Conservation (phyloP, 2,888 invertebrate genomes). For the Dasypogon diadema region DNA sequence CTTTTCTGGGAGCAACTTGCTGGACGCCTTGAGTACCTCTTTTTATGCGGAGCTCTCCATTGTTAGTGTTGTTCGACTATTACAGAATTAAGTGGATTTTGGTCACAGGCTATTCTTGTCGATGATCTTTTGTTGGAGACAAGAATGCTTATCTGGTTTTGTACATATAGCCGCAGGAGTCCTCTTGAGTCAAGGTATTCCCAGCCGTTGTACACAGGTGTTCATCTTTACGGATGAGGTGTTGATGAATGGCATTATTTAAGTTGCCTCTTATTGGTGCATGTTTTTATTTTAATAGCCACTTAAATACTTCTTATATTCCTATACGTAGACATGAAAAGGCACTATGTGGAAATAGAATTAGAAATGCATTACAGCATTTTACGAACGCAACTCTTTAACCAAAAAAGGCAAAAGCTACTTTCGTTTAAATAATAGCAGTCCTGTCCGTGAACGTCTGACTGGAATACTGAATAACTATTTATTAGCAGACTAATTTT, state of each 20-base stretch:
- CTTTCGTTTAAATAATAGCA: too few species aligned
- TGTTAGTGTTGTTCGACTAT: conserved; percentile 25
- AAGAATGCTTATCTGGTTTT: neutral
- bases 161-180: neutral
- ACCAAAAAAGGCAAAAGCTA: too few species aligned
- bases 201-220: conserved; percentile 6
- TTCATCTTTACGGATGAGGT: neutral
- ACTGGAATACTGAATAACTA: too few species aligned
- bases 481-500: too few species aligned
- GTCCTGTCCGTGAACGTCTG: too few species aligned
- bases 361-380: too few species aligned
- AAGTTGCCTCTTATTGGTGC: too few species aligned
- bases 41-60: conserved; percentile 12
- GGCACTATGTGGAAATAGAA: too few species aligned
- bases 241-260: neutral
- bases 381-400: too few species aligned
- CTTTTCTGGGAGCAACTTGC: conserved; percentile 7
- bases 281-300: too few species aligned
- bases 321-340: too few species aligned
- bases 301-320: too few species aligned
- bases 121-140: conserved; percentile 5
- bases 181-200: neutral
- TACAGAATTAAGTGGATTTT: conserved; percentile 26
- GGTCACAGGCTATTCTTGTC: conserved; percentile 11
- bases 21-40: neutral